Evolutionary conservation across 2,888 invertebrate species (phyloP).

Genomic region (Gandaritis pyraliata): DNA sequence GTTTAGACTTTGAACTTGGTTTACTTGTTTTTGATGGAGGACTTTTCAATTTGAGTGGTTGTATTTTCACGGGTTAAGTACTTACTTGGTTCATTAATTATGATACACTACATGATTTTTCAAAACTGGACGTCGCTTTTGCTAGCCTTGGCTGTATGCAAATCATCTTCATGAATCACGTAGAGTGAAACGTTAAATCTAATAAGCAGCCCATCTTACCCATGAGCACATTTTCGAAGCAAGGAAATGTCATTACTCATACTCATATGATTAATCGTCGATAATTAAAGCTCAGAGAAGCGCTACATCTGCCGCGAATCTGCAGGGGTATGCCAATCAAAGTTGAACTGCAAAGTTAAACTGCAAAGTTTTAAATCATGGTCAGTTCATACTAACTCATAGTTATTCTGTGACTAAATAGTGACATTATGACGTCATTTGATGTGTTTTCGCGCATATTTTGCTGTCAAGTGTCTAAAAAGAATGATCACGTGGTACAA

Average conservation of each 20-base stretch:
- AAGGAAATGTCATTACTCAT: constrained; percentile 34
- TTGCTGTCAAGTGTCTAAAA: too few species aligned
- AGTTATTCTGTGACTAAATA: too few species aligned
- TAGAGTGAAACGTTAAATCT: constrained; percentile 5
- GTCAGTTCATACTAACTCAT: too few species aligned
- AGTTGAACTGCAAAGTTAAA: too few species aligned
- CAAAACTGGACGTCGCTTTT: too few species aligned
- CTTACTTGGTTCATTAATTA: too few species aligned
- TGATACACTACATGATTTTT: too few species aligned
- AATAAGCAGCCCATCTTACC: constrained; percentile 3
- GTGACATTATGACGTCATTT: too few species aligned
- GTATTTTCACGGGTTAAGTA: neutral
- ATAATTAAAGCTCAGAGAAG: constrained; percentile 39
- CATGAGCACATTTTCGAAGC: constrained; percentile 8
- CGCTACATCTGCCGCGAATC: constrained; percentile 34
- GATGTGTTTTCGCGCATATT: too few species aligned
- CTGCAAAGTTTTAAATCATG: too few species aligned
- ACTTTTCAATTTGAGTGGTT: neutral
- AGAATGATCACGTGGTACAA: too few species aligned
- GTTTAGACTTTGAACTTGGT: constrained; percentile 21
- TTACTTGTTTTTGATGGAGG: constrained; percentile 2
- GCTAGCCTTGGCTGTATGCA: neutral
- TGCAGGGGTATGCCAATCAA: too few species aligned
- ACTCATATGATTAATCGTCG: constrained; percentile 41
- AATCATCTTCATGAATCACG: constrained; percentile 1